Percentiles rank a stretch among this genome's conserved stretches.
These are phyloP conservation scores for pig (Sus scrofa) DNA, from an alignment of 2,113 vertebrate species.

Conservation along the genomic window DNA sequence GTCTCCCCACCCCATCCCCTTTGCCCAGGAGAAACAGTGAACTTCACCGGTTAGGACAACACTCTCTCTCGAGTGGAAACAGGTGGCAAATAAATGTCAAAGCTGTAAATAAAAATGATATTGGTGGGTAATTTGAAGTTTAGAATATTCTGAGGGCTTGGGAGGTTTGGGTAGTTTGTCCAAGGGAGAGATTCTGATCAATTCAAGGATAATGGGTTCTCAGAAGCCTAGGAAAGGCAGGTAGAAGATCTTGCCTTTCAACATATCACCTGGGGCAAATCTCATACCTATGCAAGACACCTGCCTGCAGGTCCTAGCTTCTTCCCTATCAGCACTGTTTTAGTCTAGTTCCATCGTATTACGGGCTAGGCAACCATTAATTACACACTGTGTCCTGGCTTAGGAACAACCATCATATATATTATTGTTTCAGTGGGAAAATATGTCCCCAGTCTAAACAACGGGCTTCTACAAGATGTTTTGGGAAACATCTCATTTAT, in stretches of 20 bases:
- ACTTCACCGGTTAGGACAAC: not conserved
- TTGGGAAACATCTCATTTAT: not conserved
- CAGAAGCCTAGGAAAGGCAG: not conserved
- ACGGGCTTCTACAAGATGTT: not conserved
- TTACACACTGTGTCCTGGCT: not conserved
- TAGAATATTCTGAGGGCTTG: not conserved
- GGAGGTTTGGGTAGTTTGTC: not conserved
- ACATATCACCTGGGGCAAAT: not conserved
- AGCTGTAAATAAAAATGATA: not conserved
- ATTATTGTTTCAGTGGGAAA: not conserved
- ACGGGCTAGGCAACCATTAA: not conserved
- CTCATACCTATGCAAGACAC: not conserved
- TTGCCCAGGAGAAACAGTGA: not conserved
- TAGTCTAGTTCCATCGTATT: not conserved
- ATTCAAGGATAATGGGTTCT: conserved; percentile 30
- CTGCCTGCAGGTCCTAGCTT: not conserved
- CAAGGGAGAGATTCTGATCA: not conserved
- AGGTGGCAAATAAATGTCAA: not conserved
- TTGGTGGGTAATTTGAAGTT: not conserved
- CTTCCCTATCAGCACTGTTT: not conserved
- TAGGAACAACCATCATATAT: not conserved
- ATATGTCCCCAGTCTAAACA: not conserved
- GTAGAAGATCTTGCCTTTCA: not conserved
- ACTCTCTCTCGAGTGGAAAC: not conserved
- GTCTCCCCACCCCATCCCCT: rapidly evolving